A percentile compares a stretch with the other conserved stretches of the same genome.
phyloP scores from a whole-genome alignment of 2,113 vertebrate genomes.

The Orientallactaga bullata region DNA sequence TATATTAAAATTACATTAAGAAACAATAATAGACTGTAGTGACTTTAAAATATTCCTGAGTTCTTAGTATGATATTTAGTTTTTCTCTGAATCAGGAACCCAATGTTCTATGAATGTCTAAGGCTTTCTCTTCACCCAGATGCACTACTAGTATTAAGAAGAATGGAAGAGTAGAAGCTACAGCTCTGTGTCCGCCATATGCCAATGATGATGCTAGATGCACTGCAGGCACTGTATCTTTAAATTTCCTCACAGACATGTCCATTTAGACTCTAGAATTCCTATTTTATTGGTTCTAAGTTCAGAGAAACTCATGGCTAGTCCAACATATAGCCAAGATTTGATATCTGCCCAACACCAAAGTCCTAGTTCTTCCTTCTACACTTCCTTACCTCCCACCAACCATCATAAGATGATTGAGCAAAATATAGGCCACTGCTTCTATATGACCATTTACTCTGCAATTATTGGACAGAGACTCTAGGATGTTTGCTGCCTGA shows the following conservation, averaged over 20 bases:
- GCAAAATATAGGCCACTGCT: background rate
- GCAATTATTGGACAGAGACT: background rate
- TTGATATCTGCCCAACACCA: no score
- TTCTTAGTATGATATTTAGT: background rate
- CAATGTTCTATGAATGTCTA: constrained; percentile 6
- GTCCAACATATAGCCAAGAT: background rate
- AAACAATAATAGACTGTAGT: background rate
- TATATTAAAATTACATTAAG: constrained; percentile 16
- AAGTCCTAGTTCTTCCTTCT: fast-evolving
- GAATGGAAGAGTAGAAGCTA: background rate
- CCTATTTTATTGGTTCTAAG: background rate
- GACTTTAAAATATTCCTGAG: background rate
- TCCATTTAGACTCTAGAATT: background rate
- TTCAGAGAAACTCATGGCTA: background rate
- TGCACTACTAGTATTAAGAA: background rate
- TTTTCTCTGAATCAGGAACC: background rate
- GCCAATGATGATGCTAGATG: no score
- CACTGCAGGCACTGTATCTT: background rate
- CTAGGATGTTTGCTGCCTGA: background rate
- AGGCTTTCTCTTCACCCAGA: background rate
- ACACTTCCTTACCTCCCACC: fast-evolving
- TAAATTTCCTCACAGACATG: background rate
- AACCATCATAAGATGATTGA: background rate
- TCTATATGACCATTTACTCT: no score
- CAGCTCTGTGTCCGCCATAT: background rate